These are phyloP conservation scores for Odontesthes bonariensis DNA, from an alignment of 2,113 vertebrate genomes.

Conservation along the genomic window DNA sequence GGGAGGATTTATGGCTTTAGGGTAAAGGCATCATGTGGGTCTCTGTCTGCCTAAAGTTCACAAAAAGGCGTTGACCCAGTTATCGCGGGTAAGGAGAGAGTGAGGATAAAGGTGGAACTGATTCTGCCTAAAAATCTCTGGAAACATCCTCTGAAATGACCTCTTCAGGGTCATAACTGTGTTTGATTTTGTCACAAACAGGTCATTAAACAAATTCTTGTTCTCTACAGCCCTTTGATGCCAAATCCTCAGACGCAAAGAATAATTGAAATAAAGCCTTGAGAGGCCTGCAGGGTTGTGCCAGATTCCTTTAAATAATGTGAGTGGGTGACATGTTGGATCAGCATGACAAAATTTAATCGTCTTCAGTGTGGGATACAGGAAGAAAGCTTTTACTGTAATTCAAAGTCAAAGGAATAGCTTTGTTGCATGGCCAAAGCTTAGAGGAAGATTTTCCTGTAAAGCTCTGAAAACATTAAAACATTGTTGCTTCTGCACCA, in stretches of 20 bases:
- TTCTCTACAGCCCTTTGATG: conserved; percentile 8
- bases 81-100: conserved; percentile 37
- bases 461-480: conserved; percentile 81
- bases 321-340: conserved; percentile 79
- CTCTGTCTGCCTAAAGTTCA: conserved; percentile 29
- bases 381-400: conserved; percentile 90
- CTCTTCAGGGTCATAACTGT: neutral
- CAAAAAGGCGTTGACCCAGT: conserved; percentile 48
- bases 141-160: neutral
- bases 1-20: conserved; percentile 50
- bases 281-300: conserved; percentile 29
- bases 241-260: conserved; percentile 13
- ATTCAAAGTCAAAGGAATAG: conserved; percentile 83
- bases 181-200: neutral
- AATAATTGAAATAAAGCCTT: conserved; percentile 40
- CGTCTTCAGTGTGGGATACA: conserved; percentile 85
- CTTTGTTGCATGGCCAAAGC: conserved; percentile 66
- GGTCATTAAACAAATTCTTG: conserved; percentile 33
- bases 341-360: conserved; percentile 90
- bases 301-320: conserved; percentile 54
- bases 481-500: conserved; percentile 74
- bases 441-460: conserved; percentile 83
- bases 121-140: neutral
- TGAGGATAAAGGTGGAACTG: conserved; percentile 1
- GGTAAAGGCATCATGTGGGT: conserved; percentile 32